Evolutionary conservation across 2,113 vertebrate species (phyloP), one percentile per base, ranked within the genome.

Genomic region (Scatophagus argus): DNA sequence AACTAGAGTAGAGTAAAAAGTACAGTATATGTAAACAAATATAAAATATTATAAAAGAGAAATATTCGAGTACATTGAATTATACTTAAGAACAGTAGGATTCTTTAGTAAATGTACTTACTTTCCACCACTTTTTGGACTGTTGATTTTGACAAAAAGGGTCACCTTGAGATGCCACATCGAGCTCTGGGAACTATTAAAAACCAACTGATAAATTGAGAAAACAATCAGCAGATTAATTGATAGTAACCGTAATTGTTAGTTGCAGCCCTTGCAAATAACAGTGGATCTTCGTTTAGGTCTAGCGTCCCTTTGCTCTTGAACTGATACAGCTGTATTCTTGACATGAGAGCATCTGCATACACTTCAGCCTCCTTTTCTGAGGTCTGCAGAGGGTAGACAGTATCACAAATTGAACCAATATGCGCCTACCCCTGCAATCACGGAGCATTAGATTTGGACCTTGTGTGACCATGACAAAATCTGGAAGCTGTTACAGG

Each of bases 401-500:
- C 77, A 6, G n/a, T n/a, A n/a, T 36, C 54, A 38, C 85, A 90
- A 63, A 79, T 65, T 88, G 85, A 88, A 89, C 52, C 82, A 86
- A 83, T 83, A 82, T 82, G 41, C 51, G 34, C 56, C 60, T 77
- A 29, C 36, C 39, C 60, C 54, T 83, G 60, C 75, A 87, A 73
- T 87, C 56, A 82, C 47, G 13, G 25, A 68, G 78, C 77, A 79
- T 86, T 86, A 59, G 34, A 75, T 80, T 79, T 84, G 81, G 78
- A 88, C 39, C 79, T 74, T 49, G 36, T 80, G 81, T 47, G 66
- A 89, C 84, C 83, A 63, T 78, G 79, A 84, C 72, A 68, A 63
- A 91, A 60, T 91, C 80, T 90, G 90, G 82, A 88, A 84, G 23
- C 60, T 77, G 81, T 88, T 90, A 76, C 11, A 41, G 25, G n/a